These are phyloP conservation scores for Rhizoglyphus robini DNA, from an alignment of 1,140 invertebrate species.

Conservation along the genomic window DNA sequence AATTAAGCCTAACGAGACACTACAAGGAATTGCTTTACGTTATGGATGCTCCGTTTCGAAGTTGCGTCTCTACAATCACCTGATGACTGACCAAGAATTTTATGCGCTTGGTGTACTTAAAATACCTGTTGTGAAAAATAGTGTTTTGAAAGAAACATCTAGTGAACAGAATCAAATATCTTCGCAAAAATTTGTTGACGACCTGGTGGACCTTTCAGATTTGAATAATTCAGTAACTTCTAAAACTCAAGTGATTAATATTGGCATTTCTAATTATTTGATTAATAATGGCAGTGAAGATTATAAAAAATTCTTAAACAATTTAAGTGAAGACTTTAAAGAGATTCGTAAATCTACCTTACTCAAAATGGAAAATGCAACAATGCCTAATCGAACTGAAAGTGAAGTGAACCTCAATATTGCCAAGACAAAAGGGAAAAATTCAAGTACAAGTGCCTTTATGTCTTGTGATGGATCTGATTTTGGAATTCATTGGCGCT, in stretches of 20 bases:
- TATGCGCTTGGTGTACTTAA: constrained; percentile 19
- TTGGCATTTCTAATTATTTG: constrained; percentile 23
- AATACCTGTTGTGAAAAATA: constrained; percentile 26
- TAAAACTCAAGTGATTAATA: constrained; percentile 18
- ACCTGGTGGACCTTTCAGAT: background rate
- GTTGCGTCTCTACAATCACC: constrained; percentile 24
- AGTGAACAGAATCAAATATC: background rate
- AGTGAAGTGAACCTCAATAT: background rate
- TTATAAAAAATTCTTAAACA: constrained; percentile 22
- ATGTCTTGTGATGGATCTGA: constrained; percentile 18
- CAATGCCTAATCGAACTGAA: background rate
- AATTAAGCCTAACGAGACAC: constrained; percentile 63
- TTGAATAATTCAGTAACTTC: no score
- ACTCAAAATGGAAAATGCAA: constrained; percentile 7
- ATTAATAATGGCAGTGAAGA: constrained; percentile 20
- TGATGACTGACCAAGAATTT: constrained; percentile 25
- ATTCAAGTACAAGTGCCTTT: background rate
- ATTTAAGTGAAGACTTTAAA: constrained; percentile 25
- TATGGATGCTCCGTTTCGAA: constrained; percentile 65
- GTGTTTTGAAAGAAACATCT: constrained; percentile 22
- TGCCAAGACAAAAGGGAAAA: background rate
- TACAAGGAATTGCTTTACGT: constrained; percentile 79
- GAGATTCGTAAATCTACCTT: constrained; percentile 23
- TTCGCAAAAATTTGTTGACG: background rate
- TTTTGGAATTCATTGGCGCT: constrained; percentile 18